phyloP scores from a whole-genome alignment of 1,140 invertebrate genomes.

The Calosoma granatense region DNA sequence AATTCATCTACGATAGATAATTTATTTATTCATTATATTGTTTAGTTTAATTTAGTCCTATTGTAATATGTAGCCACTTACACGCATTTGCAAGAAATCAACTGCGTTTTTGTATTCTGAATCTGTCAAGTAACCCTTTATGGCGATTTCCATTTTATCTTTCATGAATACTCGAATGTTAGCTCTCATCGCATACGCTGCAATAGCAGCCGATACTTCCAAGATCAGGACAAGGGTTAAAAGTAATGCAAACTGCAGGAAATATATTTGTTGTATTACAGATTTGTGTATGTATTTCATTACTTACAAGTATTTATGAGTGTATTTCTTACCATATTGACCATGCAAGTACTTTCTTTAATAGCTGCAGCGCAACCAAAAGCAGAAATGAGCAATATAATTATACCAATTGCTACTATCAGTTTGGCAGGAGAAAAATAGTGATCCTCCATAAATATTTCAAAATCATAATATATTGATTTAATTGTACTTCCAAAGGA shows the following conservation, averaged over 20 bases:
- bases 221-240: constrained; percentile 66
- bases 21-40: too few relatives aligned
- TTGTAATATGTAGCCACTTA: too few relatives aligned
- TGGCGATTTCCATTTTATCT: constrained; percentile 43
- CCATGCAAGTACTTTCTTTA: constrained; percentile 72
- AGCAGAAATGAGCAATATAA: constrained; percentile 67
- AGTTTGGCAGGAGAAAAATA: constrained; percentile 63
- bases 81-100: constrained; percentile 55
- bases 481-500: constrained; percentile 68
- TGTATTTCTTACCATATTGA: constrained; percentile 55
- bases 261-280: too few relatives aligned
- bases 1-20: constrained; percentile 51
- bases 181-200: constrained; percentile 60
- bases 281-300: too few relatives aligned
- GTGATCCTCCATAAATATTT: constrained; percentile 53
- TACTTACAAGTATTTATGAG: too few relatives aligned
- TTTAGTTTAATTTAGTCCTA: too few relatives aligned
- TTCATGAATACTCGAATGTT: constrained; percentile 46
- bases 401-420: constrained; percentile 62
- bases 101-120: constrained; percentile 40
- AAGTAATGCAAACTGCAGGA: constrained; percentile 65
- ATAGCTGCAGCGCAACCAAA: constrained; percentile 75
- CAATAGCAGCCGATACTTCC: constrained; percentile 71
- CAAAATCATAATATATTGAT: constrained; percentile 61
- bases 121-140: constrained; percentile 44